Conservation (phyloP, 1,140 invertebrate species). For the Aphelenchoides besseyi region DNA sequence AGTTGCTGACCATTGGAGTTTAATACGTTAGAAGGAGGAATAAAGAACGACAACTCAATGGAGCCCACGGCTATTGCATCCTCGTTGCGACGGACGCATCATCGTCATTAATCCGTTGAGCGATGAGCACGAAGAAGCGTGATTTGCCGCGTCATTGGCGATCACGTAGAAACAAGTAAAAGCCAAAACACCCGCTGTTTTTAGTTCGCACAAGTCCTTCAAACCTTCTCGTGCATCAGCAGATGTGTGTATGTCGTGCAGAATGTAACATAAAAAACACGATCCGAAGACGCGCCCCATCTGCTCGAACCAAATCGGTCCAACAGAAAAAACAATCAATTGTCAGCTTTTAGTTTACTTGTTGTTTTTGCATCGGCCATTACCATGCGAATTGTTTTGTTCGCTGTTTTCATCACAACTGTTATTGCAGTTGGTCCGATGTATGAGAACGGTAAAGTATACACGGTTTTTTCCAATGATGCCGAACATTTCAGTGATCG, state of each 20-base stretch:
- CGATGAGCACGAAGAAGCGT: conserved; percentile 5
- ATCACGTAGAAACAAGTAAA: too few relatives aligned
- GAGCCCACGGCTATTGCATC: not conserved
- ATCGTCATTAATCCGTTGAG: not conserved
- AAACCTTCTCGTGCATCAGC: too few relatives aligned
- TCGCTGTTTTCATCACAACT: not conserved
- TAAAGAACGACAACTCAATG: too few relatives aligned
- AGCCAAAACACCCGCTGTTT: too few relatives aligned
- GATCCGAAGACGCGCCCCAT: too few relatives aligned
- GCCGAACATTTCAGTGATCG: conserved; percentile 4
- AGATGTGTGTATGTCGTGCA: too few relatives aligned
- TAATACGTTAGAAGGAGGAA: too few relatives aligned
- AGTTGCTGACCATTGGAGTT: too few relatives aligned
- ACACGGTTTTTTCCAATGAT: not conserved
- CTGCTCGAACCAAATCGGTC: too few relatives aligned
- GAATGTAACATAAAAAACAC: too few relatives aligned
- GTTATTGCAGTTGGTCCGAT: conserved; percentile 6
- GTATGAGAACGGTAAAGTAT: not conserved
- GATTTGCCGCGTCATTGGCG: too few relatives aligned
- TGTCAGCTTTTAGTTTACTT: not conserved
- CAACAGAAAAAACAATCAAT: not conserved
- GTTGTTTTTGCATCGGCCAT: not conserved
- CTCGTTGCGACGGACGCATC: not conserved
- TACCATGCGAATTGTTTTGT: not conserved
- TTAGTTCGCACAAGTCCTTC: too few relatives aligned